Evolutionary conservation across 2,888 invertebrate genomes (phyloP), one percentile per base, ranked within the genome.

Genomic region (Latheticus oryzae): DNA sequence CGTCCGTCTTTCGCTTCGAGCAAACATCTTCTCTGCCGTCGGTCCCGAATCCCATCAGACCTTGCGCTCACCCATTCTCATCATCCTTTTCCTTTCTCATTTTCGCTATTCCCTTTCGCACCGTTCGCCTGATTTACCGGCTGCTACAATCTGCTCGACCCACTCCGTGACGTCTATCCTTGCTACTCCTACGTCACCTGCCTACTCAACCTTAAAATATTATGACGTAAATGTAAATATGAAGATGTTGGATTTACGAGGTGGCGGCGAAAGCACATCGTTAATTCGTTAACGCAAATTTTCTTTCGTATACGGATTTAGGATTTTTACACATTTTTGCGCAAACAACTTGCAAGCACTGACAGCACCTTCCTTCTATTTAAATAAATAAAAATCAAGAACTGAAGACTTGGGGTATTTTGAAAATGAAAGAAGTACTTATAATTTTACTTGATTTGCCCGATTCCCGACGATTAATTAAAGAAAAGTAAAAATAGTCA

Each of bases 81-180:
- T 67, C 65, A 66, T 67, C 63, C 67, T 64, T 63, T 69, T 67
- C 67, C 65, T 66, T 63, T 65, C 70, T 61, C 67, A 66, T 68
- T 67, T 62, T 64, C 65, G 65, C 64, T 58, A 61, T 67, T 69
- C 66, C 65, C 65, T 64, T 62, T 65, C 63, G 58, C 60, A 57
- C 65, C 57, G 63, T 68, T 68, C 64, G 65, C 57, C 65, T 69
- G 69, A 70, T 71, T 71, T 71, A 71, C 66, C 66, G 64, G 62
- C 62, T 66, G 67, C 67, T 68, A 61, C 66, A 66, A 66, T 65
- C 68, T 66, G 65, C 64, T 66, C 63, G 62, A 61, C 64, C 67
- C 63, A 61, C 47, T 45, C 53, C 28, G 54, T 63, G 63, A 63
- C 63, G 60, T 63, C 53, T 60, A 38, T 40, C 38, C 56, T 47